Conservation (phyloP, 2,797 vertebrate genomes). For the Nannoperca australis region DNA sequence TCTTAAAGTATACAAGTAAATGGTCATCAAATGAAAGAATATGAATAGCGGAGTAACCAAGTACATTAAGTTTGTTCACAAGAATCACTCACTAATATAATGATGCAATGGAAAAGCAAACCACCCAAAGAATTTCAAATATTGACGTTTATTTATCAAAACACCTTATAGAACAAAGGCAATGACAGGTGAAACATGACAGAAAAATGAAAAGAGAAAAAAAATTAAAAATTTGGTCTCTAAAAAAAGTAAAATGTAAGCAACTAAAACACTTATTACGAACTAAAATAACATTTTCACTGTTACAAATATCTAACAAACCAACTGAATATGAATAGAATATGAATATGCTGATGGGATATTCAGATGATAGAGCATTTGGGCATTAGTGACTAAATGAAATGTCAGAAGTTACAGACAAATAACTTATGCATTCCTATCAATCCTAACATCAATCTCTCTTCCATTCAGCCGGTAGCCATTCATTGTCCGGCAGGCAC, state of each 20-base stretch:
- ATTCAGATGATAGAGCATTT: conserved; percentile 46
- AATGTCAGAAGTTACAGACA: conserved; percentile 35
- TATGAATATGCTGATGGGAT: conserved; percentile 36
- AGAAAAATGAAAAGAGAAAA: conserved; percentile 59
- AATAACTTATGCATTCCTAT: conserved; percentile 92
- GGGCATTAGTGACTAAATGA: conserved; percentile 49
- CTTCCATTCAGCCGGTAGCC: conserved; percentile 94
- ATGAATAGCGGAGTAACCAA: neutral
- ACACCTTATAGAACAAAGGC: conserved; percentile 81
- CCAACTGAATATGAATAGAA: conserved; percentile 52
- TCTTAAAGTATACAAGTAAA: neutral
- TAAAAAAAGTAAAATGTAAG: conserved; percentile 74
- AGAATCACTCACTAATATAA: neutral
- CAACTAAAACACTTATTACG: conserved; percentile 72
- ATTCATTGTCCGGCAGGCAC: conserved; percentile 97
- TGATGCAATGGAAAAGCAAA: neutral
- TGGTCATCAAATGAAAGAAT: neutral
- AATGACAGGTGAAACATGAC: conserved; percentile 67
- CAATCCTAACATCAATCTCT: conserved; percentile 97
- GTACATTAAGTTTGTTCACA: neutral
- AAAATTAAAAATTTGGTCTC: conserved; percentile 80
- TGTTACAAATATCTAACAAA: conserved; percentile 66
- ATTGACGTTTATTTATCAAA: conserved; percentile 86
- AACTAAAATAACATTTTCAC: conserved; percentile 62
- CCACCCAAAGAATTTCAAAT: conserved; percentile 38